Percentiles rank a stretch among this genome's conserved stretches.
phyloP scores from a whole-genome alignment of 2,888 invertebrate species.

The Philonicus albiceps region DNA sequence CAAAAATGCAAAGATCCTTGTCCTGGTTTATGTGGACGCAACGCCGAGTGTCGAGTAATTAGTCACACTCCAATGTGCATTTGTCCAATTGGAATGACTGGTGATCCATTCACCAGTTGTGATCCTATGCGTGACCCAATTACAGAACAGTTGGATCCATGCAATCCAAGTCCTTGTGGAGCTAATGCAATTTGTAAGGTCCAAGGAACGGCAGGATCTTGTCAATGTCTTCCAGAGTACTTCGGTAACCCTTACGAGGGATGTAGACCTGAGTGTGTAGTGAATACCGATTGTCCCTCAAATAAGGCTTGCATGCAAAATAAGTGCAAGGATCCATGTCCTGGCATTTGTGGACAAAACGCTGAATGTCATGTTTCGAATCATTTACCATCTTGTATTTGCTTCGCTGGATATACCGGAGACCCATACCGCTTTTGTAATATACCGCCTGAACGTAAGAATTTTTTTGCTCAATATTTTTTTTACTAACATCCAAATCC shows the following conservation, averaged over 20 bases:
- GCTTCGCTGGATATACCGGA: constrained; percentile 75
- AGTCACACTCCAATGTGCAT: constrained; percentile 69
- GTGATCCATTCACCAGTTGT: constrained; percentile 72
- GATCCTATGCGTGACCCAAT: constrained; percentile 56
- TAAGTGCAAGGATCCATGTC: constrained; percentile 82
- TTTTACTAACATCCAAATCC: not conserved
- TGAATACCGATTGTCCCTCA: constrained; percentile 78
- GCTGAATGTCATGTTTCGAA: constrained; percentile 76
- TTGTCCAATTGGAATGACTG: constrained; percentile 70
- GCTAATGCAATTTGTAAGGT: constrained; percentile 74
- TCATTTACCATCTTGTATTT: constrained; percentile 75
- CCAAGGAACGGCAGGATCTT: constrained; percentile 71
- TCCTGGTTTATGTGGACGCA: constrained; percentile 70
- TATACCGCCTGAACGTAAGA: constrained; percentile 65
- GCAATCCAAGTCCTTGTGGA: constrained; percentile 73
- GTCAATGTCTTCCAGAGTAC: constrained; percentile 73
- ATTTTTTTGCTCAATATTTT: not conserved
- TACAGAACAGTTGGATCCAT: constrained; percentile 63
- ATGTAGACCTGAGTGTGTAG: constrained; percentile 81
- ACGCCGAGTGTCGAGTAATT: constrained; percentile 67
- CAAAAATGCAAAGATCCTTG: constrained; percentile 79
- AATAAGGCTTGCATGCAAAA: constrained; percentile 75
- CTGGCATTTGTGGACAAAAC: constrained; percentile 78
- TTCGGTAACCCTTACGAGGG: constrained; percentile 74
- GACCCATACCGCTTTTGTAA: constrained; percentile 77